Conservation (phyloP, 2,888 invertebrate genomes). For the Spatulosminthurus flaviceps region DNA sequence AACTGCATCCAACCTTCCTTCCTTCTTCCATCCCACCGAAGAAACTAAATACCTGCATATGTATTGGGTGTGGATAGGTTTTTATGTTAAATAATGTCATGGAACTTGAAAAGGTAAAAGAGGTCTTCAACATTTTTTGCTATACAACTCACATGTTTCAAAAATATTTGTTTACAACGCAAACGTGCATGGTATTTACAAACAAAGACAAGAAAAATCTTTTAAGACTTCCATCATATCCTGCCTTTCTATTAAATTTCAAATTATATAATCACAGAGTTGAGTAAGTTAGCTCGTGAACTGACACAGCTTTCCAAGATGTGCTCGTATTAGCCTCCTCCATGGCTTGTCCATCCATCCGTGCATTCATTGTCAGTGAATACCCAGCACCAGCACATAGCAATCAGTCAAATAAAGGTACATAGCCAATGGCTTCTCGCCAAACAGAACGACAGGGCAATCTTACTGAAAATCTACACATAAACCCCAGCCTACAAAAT, state of each 20-base stretch:
- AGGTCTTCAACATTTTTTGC: no score
- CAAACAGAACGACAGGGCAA: constrained; percentile 9
- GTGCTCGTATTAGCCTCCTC: neutral
- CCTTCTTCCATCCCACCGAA: no score
- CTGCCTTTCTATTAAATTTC: constrained; percentile 30
- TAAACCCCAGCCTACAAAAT: constrained; percentile 20
- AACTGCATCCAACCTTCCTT: no score
- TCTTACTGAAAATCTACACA: constrained; percentile 8
- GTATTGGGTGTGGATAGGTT: no score
- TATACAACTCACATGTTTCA: no score
- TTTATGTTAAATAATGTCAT: no score
- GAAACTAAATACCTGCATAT: no score
- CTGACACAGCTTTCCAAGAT: neutral
- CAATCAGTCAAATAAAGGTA: constrained; percentile 24
- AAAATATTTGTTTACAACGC: no score
- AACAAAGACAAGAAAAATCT: constrained; percentile 11
- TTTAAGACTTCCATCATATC: constrained; percentile 12
- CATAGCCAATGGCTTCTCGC: constrained; percentile 35
- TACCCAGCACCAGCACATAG: no score
- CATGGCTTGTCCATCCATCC: constrained; percentile 21
- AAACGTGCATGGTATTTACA: neutral
- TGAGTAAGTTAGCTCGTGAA: neutral
- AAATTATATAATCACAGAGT: neutral
- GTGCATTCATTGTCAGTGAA: no score
- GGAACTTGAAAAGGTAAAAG: no score